A percentile compares a stretch with the other conserved stretches of the same genome.
Evolutionary conservation across 2,113 vertebrate species (phyloP).

Genomic region (Capreolus pygargus): DNA sequence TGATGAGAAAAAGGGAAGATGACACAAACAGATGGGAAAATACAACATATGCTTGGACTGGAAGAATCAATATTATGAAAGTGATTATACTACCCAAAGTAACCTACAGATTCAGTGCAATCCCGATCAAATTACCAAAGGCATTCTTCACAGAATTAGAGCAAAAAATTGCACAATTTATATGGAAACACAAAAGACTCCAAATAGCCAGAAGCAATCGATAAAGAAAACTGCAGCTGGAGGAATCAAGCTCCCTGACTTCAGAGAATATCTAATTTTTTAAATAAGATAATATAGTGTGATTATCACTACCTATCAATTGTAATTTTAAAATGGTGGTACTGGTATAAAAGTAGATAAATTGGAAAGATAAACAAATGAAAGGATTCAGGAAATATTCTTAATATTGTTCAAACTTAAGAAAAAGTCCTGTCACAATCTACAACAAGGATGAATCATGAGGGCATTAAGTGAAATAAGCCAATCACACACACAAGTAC

Average conservation of each 20-base stretch:
- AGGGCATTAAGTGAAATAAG: not conserved
- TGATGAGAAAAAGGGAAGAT: not conserved
- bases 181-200: not conserved
- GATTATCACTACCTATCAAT: not conserved
- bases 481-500: not conserved
- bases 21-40: not conserved
- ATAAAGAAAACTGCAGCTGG: not conserved
- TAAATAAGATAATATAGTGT: not conserved
- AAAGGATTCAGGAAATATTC: not conserved
- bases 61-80: not conserved
- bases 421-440: not conserved
- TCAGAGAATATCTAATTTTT: not conserved
- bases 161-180: not conserved
- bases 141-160: not conserved
- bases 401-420: not conserved
- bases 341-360: not conserved
- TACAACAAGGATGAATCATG: not conserved
- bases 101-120: not conserved
- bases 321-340: not conserved
- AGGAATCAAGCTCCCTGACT: not conserved
- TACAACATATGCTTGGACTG: not conserved
- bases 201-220: not conserved
- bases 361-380: not conserved
- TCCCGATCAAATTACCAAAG: not conserved
- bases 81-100: not conserved